phyloP scores from a whole-genome alignment of 37 sponge, comb jelly and placozoan genomes.

The Mnemiopsis leidyi region DNA sequence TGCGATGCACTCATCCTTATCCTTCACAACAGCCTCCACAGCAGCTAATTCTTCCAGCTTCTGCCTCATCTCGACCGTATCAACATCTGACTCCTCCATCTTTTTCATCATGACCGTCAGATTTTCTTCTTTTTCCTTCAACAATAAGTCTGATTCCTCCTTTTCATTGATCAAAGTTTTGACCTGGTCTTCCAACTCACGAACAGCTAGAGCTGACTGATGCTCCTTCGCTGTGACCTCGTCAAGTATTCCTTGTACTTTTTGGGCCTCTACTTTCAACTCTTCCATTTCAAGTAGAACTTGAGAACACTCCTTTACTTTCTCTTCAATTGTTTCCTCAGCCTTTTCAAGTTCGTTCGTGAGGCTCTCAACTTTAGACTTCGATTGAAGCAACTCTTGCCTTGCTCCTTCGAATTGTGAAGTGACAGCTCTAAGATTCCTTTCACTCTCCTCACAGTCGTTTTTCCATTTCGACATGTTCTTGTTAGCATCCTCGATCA shows the following conservation, averaged over 20 bases:
- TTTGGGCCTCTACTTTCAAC: not conserved
- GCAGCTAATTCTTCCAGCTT: not conserved
- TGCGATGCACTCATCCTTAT: not conserved
- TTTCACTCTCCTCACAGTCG: not conserved
- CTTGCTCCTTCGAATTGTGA: not conserved
- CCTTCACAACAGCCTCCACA: not conserved
- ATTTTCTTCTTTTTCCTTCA: slow-evolving; percentile 36
- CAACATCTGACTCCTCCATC: slow-evolving; percentile 45
- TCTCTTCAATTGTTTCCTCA: not conserved
- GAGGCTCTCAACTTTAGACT: not conserved
- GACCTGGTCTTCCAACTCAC: not conserved
- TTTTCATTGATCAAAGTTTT: not conserved
- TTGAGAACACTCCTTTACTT: not conserved
- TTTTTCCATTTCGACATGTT: not conserved
- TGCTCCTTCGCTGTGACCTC: not conserved
- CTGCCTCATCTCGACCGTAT: slow-evolving; percentile 5
- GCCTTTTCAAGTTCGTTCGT: not conserved
- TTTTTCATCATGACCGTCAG: not conserved
- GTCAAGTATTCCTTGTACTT: not conserved
- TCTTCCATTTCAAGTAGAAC: not conserved
- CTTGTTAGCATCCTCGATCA: not conserved
- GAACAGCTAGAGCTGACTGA: not conserved
- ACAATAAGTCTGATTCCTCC: not conserved
- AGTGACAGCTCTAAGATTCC: not conserved
- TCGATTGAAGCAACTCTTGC: not conserved